Evolutionary conservation across 2,797 vertebrate genomes (phyloP), one percentile per base, ranked within the genome.

Genomic region (Cirrhinus mrigala): DNA sequence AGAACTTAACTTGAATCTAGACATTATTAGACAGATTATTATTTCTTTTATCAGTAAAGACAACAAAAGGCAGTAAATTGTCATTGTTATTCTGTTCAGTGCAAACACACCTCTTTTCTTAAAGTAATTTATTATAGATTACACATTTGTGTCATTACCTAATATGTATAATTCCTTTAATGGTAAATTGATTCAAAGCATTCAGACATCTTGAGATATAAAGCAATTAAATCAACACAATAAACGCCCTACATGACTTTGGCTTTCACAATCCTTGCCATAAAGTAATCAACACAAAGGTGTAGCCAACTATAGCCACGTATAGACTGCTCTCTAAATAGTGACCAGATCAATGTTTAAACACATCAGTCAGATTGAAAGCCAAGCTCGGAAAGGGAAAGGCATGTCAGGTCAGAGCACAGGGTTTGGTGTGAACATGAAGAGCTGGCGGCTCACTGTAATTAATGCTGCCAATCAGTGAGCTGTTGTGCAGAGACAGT

Each of bases 401-500:
- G 71, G 22, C 66, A 83, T 18, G 75, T 86, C 81, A 86, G 80
- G 85, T 78, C 81, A 62, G 66, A 62, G 58, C 69, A 68, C 24
- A 29, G 73, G 48, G 50, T 62, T 37, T 74, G 68, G 79, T 52
- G 44, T 20, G 68, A 81, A 81, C 86, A 46, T 77, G 60, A 33
- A 85, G 58, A 14, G 37, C 81, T 73, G 79, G 75, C 29, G 24
- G 77, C 37, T 75, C 74, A 83, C 66, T 29, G 79, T 85, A 77
- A 85, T 88, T 85, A 85, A 54, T 73, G 48, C 79, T 85, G 79
- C 46, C 85, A 86, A 83, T 86, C 81, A 86, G 56, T 16, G 46
- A 69, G 82, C 16, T 60, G 40, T 44, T 68, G 82, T 44, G 37
- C 56, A 48, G 66, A 80, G 70, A 11, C 58, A 76, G 76, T 15